These are phyloP conservation scores for Zaprionus africanus DNA, from an alignment of 1,140 invertebrate species.

Conservation along the genomic window DNA sequence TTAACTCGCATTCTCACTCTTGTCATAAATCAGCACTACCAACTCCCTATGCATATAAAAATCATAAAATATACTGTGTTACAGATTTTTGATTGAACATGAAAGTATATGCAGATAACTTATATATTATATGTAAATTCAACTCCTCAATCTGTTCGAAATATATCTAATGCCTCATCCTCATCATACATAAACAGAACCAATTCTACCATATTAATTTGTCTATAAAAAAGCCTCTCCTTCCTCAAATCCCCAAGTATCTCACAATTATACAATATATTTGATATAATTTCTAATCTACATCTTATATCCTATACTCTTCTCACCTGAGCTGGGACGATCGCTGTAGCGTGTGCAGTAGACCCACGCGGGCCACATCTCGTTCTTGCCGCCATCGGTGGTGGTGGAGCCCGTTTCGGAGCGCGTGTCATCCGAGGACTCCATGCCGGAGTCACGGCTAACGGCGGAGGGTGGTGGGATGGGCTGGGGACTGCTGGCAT, in stretches of 20 bases:
- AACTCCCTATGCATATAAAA: too few species aligned
- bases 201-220: background rate
- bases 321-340: conserved; percentile 96
- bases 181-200: background rate
- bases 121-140: too few species aligned
- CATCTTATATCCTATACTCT: background rate
- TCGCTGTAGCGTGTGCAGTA: conserved; percentile 99
- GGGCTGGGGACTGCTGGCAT: conserved; percentile 77
- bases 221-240: too few species aligned
- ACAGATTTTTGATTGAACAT: background rate
- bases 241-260: too few species aligned
- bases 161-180: too few species aligned
- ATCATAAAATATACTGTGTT: too few species aligned
- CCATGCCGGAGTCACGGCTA: conserved; percentile 81
- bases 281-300: too few species aligned
- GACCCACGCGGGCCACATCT: conserved; percentile 97
- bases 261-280: too few species aligned
- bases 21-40: too few species aligned
- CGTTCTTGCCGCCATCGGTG: conserved; percentile 80
- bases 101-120: background rate
- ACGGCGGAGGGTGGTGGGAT: conserved; percentile 79
- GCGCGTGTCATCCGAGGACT: conserved; percentile 82
- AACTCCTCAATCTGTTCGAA: too few species aligned
- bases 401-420: conserved; percentile 83
- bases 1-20: too few species aligned